Base-by-base conservation (phyloP, 1,140 invertebrate genomes). In the Oncopodura yosiiana region DNA sequence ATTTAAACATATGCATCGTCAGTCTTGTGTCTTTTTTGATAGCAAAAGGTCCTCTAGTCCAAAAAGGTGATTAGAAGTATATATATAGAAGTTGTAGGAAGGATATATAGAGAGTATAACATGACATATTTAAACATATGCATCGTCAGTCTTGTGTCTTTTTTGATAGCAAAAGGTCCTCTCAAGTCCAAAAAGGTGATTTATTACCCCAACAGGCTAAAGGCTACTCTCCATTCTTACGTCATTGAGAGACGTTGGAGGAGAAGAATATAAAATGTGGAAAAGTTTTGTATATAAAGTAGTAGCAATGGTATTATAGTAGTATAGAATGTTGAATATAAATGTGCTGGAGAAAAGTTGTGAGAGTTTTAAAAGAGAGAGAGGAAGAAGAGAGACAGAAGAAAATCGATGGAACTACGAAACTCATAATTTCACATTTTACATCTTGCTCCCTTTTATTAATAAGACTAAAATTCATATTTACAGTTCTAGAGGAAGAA, bases 161-260 rank as follows among this genome's bases (percentile, higher is more conserved):
- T n/a, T n/a, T n/a, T n/a, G n/a, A n/a, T n/a, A n/a, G n/a, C n/a
- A n/a, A n/a, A n/a, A n/a, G n/a, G n/a, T n/a, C n/a, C n/a, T n/a
- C n/a, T n/a, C n/a, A n/a, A n/a, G n/a, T n/a, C n/a, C 27, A 32
- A 32, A 30, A 46, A 46, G 34, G 44, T 46, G 44, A 46, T 46
- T 46, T 46, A 46, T 46, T 46, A 46, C 44, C 44, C 16, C 16
- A 30, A 21, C 44, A 27, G 18, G 23, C 44, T 46, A 16, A 14
- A 16, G 21, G 44, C 37, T 39, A 21, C 27, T 46, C 29, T n/a
- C 34, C 29, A 30, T 46, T 46, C 44, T 32, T 46, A 32, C 11
- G 27, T 44, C n/a, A n/a, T 23, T n/a, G 9, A 27, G 42, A 44
- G 14, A 27, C 38, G 8, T 18, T 19, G 8, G 3, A 41, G 8